Conservation (phyloP, 2,888 invertebrate genomes). For the Cecidostiba fungosa region DNA sequence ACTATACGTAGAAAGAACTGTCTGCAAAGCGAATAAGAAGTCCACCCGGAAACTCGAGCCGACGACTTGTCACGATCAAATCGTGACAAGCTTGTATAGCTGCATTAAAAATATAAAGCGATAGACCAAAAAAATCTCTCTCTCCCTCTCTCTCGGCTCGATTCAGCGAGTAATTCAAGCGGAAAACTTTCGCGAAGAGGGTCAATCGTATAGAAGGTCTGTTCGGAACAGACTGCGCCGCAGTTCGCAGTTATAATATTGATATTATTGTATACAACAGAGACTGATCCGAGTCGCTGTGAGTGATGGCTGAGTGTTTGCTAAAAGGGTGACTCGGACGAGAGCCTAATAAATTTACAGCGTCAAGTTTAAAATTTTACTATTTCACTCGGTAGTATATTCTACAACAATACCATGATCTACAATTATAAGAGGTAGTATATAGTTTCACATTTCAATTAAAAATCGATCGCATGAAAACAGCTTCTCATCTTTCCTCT, state of each 20-base stretch:
- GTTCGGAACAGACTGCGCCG: background rate
- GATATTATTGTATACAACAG: background rate
- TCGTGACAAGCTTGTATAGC: background rate
- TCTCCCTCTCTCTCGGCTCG: background rate
- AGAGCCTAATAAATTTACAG: background rate
- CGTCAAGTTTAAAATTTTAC: background rate
- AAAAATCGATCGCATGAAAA: too few relatives aligned
- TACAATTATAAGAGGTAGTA: too few relatives aligned
- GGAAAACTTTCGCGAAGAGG: slow-evolving; percentile 21
- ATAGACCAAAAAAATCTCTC: background rate
- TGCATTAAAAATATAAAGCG: background rate
- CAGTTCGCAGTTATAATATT: background rate
- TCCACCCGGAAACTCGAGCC: background rate
- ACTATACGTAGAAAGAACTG: too few relatives aligned
- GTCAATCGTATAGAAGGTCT: slow-evolving; percentile 4
- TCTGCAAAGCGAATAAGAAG: too few relatives aligned
- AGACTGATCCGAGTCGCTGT: background rate
- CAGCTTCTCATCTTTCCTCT: background rate
- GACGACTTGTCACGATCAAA: background rate
- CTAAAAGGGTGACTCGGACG: slow-evolving; percentile 16
- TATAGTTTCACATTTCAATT: too few relatives aligned
- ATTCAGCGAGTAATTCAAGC: slow-evolving; percentile 14
- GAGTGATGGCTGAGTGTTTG: slow-evolving; percentile 26
- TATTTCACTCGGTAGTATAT: too few relatives aligned
- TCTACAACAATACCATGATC: too few relatives aligned